Conservation (phyloP, 2,113 vertebrate species). For the Ciconia maguari region DNA sequence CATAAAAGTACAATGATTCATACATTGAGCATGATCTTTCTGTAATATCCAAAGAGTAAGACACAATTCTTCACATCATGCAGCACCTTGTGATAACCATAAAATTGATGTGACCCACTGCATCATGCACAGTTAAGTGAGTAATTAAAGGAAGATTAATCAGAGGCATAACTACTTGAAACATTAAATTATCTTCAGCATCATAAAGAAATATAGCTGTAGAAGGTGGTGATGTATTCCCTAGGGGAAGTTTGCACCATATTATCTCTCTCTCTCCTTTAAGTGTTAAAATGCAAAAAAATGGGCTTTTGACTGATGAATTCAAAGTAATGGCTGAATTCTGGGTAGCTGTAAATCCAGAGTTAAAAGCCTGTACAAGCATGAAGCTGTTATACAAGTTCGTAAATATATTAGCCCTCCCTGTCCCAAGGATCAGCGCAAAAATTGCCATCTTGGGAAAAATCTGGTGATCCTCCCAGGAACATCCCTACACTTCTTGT, state of each 20-base stretch:
- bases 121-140: background rate
- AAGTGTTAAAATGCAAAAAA: background rate
- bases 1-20: accelerated
- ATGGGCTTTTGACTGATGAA: background rate
- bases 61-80: background rate
- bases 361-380: background rate
- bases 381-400: background rate
- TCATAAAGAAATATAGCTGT: background rate
- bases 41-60: background rate
- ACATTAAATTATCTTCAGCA: background rate
- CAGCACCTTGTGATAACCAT: background rate
- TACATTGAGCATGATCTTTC: background rate
- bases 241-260: background rate
- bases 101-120: background rate
- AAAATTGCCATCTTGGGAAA: background rate
- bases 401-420: background rate
- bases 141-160: conserved; percentile 23
- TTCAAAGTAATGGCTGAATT: background rate
- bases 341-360: background rate
- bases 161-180: background rate
- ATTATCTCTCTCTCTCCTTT: background rate
- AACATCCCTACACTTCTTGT: background rate
- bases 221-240: background rate
- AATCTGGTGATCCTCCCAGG: background rate
- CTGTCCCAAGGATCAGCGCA: background rate